phyloP scores from a whole-genome alignment of 1,140 invertebrate species.

The Metaphire vulgaris region DNA sequence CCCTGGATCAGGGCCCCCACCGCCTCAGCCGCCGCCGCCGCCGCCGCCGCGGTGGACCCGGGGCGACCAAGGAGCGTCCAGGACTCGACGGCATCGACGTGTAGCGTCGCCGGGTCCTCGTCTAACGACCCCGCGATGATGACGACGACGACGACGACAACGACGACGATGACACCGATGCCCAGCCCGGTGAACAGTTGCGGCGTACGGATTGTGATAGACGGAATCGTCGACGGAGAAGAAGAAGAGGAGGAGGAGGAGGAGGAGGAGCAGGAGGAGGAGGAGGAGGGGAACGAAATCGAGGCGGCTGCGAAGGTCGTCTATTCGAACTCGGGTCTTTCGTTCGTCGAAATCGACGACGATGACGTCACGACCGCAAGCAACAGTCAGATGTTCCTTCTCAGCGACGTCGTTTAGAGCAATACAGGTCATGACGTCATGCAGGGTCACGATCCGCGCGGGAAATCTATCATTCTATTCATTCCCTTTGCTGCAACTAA shows the following conservation, averaged over 20 bases:
- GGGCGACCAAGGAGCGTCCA: neutral
- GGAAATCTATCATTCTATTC: too few species aligned
- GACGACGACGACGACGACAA: neutral
- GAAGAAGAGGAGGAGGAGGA: too few species aligned
- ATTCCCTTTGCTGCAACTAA: too few species aligned
- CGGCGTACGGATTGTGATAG: neutral
- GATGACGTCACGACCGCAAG: neutral
- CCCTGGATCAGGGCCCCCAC: too few species aligned
- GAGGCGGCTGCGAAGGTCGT: neutral
- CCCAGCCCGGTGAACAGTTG: neutral
- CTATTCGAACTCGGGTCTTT: neutral
- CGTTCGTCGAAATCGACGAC: neutral
- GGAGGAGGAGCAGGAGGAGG: too few species aligned
- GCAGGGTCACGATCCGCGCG: too few species aligned
- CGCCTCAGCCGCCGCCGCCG: neutral
- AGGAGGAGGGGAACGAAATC: too few species aligned
- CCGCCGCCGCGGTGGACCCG: too few species aligned
- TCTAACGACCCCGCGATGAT: too few species aligned
- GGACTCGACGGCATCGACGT: neutral
- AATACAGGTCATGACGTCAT: too few species aligned
- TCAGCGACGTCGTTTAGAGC: neutral
- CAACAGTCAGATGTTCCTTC: neutral
- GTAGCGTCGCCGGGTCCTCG: too few species aligned
- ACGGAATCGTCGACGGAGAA: neutral
- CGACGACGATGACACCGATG: too few species aligned